Evolutionary conservation across 2,797 vertebrate species (phyloP), one percentile per base, ranked within the genome.

Genomic region (Gephyroberyx darwinii): DNA sequence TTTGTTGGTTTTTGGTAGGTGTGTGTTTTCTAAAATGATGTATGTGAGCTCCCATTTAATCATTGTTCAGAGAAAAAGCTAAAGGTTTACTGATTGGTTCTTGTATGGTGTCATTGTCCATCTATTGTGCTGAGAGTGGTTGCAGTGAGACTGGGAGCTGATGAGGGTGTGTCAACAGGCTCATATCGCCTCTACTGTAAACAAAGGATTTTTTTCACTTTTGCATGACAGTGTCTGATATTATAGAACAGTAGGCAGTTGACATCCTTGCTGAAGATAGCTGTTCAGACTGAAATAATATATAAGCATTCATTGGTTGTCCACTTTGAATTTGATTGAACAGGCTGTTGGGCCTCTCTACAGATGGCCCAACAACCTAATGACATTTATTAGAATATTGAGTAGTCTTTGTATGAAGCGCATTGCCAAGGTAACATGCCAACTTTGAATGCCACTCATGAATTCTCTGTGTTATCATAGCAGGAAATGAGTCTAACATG

Each of bases 161-260:
- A 59, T 54, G 85, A 91, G 91, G 92, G 91, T 83, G 90, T 92
- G 91, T 92, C 91, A 88, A 84, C 85, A 86, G 80, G 80, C 86
- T 81, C 73, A 47, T 63, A 19, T 58, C 65, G 61, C 71, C 74
- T 63, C 71, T 69, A 80, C 50, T 69, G 55, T 78, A 82, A 86
- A 91, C 90, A 92, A 92, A 91, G 84, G 86, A 83, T 89, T 83
- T 78, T 50, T 52, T n/a, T 52, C 10, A 72, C 37, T 59, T 57
- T 13, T 12, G 14, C 1, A 3, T 58, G 45, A 41, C 20, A 41
- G 35, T 47, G 13, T 60, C 17, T 52, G 43, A 67, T 54, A 54
- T 37, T 8, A 7, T 3, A 55, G 6, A 67, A 48, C 35, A 47
- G 48, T 56, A 66, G 19, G 14, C 48, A 80, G 30, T 26, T 76